Evolutionary conservation across 2,888 invertebrate species (phyloP), one percentile per base, ranked within the genome.

Genomic region (Toxonevra muliebris): DNA sequence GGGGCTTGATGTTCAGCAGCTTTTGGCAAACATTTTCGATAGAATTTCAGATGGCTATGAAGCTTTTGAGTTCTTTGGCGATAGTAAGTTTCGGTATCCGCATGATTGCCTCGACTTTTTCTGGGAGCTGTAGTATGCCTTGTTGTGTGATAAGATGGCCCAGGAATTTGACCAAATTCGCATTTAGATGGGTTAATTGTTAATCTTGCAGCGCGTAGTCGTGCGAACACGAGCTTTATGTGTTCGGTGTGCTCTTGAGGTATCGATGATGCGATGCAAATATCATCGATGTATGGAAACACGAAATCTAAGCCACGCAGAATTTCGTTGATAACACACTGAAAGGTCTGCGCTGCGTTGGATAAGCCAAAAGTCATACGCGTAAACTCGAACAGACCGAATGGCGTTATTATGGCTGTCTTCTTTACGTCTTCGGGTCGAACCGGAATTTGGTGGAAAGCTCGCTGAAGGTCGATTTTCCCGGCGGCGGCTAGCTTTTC

Each of bases 181-280:
- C 66, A 73, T 53, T 69, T 71, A 8, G 66, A 42, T n/a, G 70
- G 12, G 20, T 69, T 72, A 42, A 71, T 65, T n/a, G 61, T 48
- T 11, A 71, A 50, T 15, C 52, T 13, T 41, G 66, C 41, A 30
- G 66, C 15, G 13, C 63, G 53, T 12, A 69, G 42, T 50, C 66
- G 43, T 17, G 63, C 57, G 12, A 69, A 65, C 41, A 71, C 58
- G 7, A 68, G 30, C 40, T 30, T 64, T 12, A 66, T 53, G 52
- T 71, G 68, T 42, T 30, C 13, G 19, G 54, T 64, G 19, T 70
- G 65, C 66, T 70, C 63, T 1, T 53, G 65, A 4, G 41, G 52
- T 11, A 54, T 60, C 11, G 69, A 45, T 17, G 60, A 65, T 42
- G 69, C 67, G 3, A 69, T 65, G n/a, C 59, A 67, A 43, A 71